Evolutionary conservation across 2,113 vertebrate genomes (phyloP), one percentile per base, ranked within the genome.

Genomic region (Ranitomeya variabilis): DNA sequence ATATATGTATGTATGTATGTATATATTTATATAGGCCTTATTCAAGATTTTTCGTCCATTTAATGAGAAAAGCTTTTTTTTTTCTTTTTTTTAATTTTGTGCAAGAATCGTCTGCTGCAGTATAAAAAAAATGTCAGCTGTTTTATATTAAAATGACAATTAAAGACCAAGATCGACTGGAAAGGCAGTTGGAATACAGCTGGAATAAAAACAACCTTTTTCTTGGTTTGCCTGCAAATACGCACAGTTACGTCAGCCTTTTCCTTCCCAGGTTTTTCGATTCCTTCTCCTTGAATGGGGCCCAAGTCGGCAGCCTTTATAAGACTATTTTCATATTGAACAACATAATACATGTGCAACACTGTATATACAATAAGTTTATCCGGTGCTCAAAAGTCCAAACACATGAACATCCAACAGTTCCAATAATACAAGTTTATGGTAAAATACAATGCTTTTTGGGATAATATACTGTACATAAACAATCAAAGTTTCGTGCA

Each of bases 281-380:
- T 91, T 90, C 90, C 91, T 89, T 92, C 90, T 93, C 93, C 92
- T 91, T 95, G 94, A 95, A 96, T 95, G 95, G 95, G 95, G 95
- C 95, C 95, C 95, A 94, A 95, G 95, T 95, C 95, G 94, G 94
- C 94, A 93, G 95, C 96, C 95, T 95, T 97, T 96, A 96, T 96
- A 97, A 97, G 96, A 97, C 97, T 95, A 95, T 95, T 96, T 96
- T 96, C 93, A 96, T 94, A 94, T 95, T 93, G 94, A 95, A 95
- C 96, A 96, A 96, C 96, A 97, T 96, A 96, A 97, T 97, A 97
- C 97, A 97, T 96, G 95, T 96, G 95, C 97, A 97, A 96, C 96
- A 96, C 95, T 96, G 96, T 99, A 99, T 99, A 95, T 99, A 99
- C 97, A 99, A 95, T 95, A 96, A 94, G 92, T 96, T 94, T 95